These are phyloP conservation scores for Avahi laniger DNA, from an alignment of 2,797 vertebrate species.

Conservation along the genomic window DNA sequence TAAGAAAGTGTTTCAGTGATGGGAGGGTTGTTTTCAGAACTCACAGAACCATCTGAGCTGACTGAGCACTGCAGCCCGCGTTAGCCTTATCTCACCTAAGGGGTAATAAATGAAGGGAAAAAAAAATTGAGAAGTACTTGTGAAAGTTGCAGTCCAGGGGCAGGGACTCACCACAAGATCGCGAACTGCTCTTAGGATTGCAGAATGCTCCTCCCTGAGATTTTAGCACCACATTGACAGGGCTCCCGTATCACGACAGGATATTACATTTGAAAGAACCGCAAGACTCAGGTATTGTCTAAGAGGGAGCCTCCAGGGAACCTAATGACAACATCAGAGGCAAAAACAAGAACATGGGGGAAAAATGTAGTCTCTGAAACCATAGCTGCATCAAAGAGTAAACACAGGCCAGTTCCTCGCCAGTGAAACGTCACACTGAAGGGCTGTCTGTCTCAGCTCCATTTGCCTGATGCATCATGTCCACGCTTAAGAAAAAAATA, in stretches of 20 bases:
- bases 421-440: not conserved
- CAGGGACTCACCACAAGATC: not conserved
- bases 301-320: not conserved
- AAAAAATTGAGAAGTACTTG: not conserved
- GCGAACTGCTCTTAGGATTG: not conserved
- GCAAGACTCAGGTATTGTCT: not conserved
- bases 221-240: rapidly evolving
- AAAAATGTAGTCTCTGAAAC: not conserved
- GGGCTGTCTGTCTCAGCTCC: rapidly evolving
- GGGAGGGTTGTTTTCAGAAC: not conserved
- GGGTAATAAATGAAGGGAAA: too few species aligned
- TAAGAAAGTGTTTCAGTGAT: not conserved
- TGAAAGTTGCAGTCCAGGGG: not conserved
- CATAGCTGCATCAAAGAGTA: not conserved
- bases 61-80: not conserved
- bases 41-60: not conserved
- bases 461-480: not conserved
- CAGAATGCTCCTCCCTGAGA: too few species aligned
- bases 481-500: not conserved
- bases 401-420: not conserved
- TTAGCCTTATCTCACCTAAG: not conserved
- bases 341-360: not conserved
- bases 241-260: not conserved
- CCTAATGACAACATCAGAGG: too few species aligned
- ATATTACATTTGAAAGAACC: too few species aligned